Evolutionary conservation across 2,888 invertebrate genomes (phyloP), one percentile per base, ranked within the genome.

Genomic region (Drosophila formosana): DNA sequence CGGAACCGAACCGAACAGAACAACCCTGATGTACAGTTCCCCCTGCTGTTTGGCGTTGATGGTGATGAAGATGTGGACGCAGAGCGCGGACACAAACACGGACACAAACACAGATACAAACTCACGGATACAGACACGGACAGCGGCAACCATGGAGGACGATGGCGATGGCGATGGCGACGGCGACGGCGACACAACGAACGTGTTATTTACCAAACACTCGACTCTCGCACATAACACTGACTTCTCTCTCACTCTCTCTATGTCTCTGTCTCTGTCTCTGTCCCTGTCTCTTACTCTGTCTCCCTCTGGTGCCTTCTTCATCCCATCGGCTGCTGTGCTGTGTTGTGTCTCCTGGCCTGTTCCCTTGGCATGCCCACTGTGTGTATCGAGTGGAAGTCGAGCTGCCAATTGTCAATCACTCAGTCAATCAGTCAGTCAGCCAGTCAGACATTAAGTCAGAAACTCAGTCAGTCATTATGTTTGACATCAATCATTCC

Each of bases 191-290:
- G 90, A 90, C 90, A 90, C 88, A 88, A 75, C 88, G 89, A 90
- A 90, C 90, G 90, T 90, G 90, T 90, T 90, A 90, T 90, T 90
- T 90, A 90, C 90, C 90, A 90, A 90, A 90, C 90, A 90, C 90
- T 90, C 90, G 87, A 88, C 82, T 72, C 67, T 62, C 82, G 75
- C 77, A 79, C 80, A 84, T 78, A 80, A 78, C 80, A 89, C 77
- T 86, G 75, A 47, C 51, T 61, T 43, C 50, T 39, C 30, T 41
- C 8, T 41, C 39, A 5, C 28, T 28, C 43, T 30, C 26, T 4
- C 30, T 4, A 6, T 37, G 3, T 11, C 43, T 6, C 37, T 30
- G 3, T 23, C 30, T 50, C 8, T 37, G 3, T 11, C 43, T 8
- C 37, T 28, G 5, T n/a, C n/a, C n/a, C n/a, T 37, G 3, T 11